Conservation (phyloP, 2,888 invertebrate genomes). For the Ochropleura leucogaster region DNA sequence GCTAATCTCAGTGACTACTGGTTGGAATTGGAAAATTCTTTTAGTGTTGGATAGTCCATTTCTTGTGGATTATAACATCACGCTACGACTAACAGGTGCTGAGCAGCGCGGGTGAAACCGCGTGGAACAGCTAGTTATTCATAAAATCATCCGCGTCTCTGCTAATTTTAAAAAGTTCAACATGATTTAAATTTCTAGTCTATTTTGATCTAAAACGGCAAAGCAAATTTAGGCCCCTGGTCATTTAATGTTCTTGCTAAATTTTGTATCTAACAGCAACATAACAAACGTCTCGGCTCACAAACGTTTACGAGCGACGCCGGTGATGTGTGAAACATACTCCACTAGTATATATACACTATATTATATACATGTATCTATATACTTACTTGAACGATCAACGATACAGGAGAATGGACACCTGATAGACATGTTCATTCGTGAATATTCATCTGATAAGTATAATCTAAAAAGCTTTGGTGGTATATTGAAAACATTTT, state of each 20-base stretch:
- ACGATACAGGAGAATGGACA: slow-evolving; percentile 20
- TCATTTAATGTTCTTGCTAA: not conserved
- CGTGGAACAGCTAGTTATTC: too few relatives aligned
- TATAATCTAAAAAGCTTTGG: not conserved
- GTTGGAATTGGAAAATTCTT: too few relatives aligned
- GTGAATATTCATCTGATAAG: not conserved
- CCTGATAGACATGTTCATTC: slow-evolving; percentile 4
- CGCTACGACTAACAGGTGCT: too few relatives aligned
- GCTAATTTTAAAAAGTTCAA: too few relatives aligned
- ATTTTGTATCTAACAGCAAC: not conserved
- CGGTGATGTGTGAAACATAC: slow-evolving; percentile 56
- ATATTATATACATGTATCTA: not conserved
- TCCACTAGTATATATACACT: slow-evolving; percentile 20
- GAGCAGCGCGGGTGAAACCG: too few relatives aligned
- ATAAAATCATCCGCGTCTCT: too few relatives aligned
- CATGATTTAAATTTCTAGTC: too few relatives aligned
- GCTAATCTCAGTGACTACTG: too few relatives aligned
- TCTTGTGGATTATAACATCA: too few relatives aligned
- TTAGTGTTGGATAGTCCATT: too few relatives aligned
- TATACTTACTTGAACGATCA: slow-evolving; percentile 3
- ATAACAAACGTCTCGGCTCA: slow-evolving; percentile 53
- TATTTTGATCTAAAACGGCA: too few relatives aligned
- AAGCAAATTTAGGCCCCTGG: not conserved
- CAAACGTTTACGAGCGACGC: slow-evolving; percentile 58
- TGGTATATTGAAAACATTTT: not conserved